phyloP scores from a whole-genome alignment of 1,140 invertebrate genomes.

The Nymphalis io region DNA sequence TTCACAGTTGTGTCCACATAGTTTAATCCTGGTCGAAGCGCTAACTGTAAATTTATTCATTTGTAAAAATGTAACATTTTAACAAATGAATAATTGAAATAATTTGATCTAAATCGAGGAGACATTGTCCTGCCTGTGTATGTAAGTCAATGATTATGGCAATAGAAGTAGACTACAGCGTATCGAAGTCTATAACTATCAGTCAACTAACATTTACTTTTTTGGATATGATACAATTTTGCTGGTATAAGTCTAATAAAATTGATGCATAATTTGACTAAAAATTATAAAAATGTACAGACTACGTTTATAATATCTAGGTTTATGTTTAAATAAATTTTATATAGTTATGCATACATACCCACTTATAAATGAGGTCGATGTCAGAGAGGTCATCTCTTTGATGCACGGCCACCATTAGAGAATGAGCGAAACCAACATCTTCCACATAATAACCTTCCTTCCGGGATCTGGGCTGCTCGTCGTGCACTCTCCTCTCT shows the following conservation, averaged over 20 bases:
- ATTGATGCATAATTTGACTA: too few species aligned
- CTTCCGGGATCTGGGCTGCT: constrained; percentile 7
- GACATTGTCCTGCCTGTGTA: too few species aligned
- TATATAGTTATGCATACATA: constrained; percentile 20
- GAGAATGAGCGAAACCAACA: constrained; percentile 40
- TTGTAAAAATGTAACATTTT: not conserved
- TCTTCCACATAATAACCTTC: constrained; percentile 15
- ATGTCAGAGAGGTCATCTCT: constrained; percentile 33
- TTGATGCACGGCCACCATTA: constrained; percentile 58
- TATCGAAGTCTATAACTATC: too few species aligned
- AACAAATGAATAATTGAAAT: not conserved
- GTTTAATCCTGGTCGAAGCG: constrained; percentile 29
- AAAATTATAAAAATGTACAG: too few species aligned
- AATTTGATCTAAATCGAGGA: too few species aligned
- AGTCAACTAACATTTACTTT: too few species aligned
- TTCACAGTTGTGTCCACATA: constrained; percentile 54
- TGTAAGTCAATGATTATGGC: too few species aligned
- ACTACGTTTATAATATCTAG: too few species aligned
- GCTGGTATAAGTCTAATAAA: too few species aligned
- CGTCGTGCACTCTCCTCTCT: constrained; percentile 8
- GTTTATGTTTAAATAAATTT: not conserved
- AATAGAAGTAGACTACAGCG: too few species aligned
- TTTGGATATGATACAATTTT: too few species aligned
- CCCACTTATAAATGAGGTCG: constrained; percentile 65
- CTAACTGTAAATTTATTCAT: constrained; percentile 16